phyloP scores from a whole-genome alignment of 2,113 vertebrate species.

The Myiagra hebetior region DNA sequence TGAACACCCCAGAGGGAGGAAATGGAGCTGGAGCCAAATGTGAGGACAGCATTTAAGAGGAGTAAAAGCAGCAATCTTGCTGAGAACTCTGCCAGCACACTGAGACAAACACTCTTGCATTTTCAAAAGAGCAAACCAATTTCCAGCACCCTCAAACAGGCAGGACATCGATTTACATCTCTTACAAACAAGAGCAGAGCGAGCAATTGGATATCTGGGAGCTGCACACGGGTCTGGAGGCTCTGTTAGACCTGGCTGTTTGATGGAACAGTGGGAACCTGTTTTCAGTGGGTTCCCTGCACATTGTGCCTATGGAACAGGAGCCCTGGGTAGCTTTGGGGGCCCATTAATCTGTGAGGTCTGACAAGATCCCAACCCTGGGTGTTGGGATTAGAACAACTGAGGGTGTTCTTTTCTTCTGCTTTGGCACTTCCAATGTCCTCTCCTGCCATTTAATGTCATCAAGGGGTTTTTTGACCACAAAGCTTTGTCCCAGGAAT shows the following conservation, averaged over 20 bases:
- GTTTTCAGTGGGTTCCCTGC: not conserved
- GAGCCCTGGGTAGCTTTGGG: not conserved
- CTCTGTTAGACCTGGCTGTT: not conserved
- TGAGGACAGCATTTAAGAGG: not conserved
- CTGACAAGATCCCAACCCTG: not conserved
- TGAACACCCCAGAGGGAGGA: not conserved
- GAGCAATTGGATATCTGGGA: not conserved
- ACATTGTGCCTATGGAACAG: not conserved
- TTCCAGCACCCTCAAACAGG: not conserved
- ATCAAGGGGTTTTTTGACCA: not conserved
- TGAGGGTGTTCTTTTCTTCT: not conserved
- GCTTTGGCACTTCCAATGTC: not conserved
- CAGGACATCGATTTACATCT: not conserved
- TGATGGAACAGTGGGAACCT: not conserved
- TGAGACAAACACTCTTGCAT: not conserved
- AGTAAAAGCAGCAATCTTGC: not conserved
- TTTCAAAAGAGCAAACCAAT: constrained; percentile 5
- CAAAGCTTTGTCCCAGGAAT: not conserved
- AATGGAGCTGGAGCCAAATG: not conserved
- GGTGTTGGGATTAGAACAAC: too few species aligned
- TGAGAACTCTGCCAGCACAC: not conserved
- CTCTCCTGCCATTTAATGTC: not conserved
- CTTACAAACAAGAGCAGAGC: not conserved
- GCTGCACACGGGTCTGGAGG: not conserved
- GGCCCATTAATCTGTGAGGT: not conserved